These are phyloP conservation scores for Pampusana beccarii DNA, from an alignment of 2,113 vertebrate species.

Conservation along the genomic window DNA sequence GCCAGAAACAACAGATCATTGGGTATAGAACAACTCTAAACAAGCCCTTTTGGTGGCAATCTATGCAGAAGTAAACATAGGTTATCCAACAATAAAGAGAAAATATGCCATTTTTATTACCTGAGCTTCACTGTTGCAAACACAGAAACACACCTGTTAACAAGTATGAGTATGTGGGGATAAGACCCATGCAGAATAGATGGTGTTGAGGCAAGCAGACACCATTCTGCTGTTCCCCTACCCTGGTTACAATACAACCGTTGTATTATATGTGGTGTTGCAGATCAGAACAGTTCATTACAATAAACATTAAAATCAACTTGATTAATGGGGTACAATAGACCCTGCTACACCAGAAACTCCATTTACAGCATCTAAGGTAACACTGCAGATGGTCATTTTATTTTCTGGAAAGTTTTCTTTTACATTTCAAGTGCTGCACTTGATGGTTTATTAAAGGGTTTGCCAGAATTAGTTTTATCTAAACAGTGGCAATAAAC, in stretches of 20 bases:
- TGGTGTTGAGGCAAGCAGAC: neutral
- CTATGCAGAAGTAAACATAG: neutral
- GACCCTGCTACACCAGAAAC: neutral
- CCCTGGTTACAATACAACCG: neutral
- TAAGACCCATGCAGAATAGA: neutral
- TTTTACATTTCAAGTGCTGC: neutral
- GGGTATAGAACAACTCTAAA: neutral
- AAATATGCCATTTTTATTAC: conserved; percentile 1
- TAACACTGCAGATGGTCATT: neutral
- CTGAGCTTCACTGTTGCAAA: neutral
- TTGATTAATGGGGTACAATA: neutral
- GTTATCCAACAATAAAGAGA: neutral
- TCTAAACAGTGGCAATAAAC: neutral
- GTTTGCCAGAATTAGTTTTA: neutral
- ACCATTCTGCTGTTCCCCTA: neutral
- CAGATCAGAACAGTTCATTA: neutral
- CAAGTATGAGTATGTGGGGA: neutral
- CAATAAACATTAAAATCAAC: neutral
- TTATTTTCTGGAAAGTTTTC: conserved; percentile 6
- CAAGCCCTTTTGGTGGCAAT: neutral
- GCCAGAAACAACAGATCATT: neutral
- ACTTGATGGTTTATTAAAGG: neutral
- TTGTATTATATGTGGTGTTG: neutral
- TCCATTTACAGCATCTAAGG: neutral
- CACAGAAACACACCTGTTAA: neutral